Percentiles rank a stretch among this genome's conserved stretches.
phyloP scores from a whole-genome alignment of 2,888 invertebrate species.

The Gasteruption jaculator region DNA sequence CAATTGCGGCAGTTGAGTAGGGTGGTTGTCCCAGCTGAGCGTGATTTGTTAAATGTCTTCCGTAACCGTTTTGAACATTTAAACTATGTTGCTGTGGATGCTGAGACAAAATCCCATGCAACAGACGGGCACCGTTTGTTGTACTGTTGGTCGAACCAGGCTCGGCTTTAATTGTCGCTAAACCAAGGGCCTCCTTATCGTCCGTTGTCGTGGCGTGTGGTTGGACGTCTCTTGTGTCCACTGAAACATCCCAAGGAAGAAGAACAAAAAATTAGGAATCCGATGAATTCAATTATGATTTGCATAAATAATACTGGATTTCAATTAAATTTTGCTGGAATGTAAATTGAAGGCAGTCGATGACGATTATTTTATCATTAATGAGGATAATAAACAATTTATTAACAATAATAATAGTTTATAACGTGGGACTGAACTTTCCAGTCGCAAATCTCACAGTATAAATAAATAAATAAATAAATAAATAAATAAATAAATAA shows the following conservation, averaged over 20 bases:
- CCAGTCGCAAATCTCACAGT: no score
- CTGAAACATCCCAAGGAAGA: slow-evolving; percentile 49
- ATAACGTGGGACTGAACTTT: no score
- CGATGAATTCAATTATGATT: no score
- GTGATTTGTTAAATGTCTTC: slow-evolving; percentile 47
- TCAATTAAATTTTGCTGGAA: no score
- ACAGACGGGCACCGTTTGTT: slow-evolving; percentile 49
- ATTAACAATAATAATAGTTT: no score
- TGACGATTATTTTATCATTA: no score
- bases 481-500: no score
- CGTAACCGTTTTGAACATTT: slow-evolving; percentile 47
- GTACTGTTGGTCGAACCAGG: slow-evolving; percentile 41
- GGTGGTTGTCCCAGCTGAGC: slow-evolving; percentile 60
- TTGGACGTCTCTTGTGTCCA: slow-evolving; percentile 63
- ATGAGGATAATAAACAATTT: no score
- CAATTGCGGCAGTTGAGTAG: slow-evolving; percentile 55
- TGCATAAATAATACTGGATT: no score
- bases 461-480: no score
- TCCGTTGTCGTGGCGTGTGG: slow-evolving; percentile 40
- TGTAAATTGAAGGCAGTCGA: no score
- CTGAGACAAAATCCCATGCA: slow-evolving; percentile 63
- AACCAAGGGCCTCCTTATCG: slow-evolving; percentile 42
- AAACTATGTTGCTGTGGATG: slow-evolving; percentile 55
- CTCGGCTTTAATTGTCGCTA: slow-evolving; percentile 45
- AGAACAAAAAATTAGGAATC: background rate